Percentiles rank a stretch among this genome's conserved stretches.
Evolutionary conservation across 2,888 invertebrate genomes (phyloP).

Genomic region (Napeogenes sylphis): DNA sequence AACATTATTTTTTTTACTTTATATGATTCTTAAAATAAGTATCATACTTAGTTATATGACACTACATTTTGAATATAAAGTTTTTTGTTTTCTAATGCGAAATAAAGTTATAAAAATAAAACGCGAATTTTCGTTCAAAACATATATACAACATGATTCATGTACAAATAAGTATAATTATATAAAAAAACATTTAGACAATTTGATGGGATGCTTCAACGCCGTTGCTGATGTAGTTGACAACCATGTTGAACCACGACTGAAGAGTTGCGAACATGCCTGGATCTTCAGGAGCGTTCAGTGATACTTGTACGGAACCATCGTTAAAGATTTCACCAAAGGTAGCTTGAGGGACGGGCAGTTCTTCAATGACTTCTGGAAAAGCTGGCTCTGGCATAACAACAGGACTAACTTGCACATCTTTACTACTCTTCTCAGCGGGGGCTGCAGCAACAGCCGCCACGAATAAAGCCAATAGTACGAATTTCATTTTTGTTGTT

Average conservation of each 20-base stretch:
- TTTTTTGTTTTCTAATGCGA: no score
- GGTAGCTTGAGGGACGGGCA: slow-evolving; percentile 33
- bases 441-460: slow-evolving; percentile 51
- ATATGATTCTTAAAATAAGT: no score
- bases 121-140: background rate
- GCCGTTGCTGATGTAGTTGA: slow-evolving; percentile 57
- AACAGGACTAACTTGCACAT: slow-evolving; percentile 12
- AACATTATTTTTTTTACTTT: no score
- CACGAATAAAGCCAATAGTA: slow-evolving; percentile 52
- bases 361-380: slow-evolving; percentile 21
- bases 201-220: slow-evolving; percentile 50
- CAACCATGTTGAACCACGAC: slow-evolving; percentile 55
- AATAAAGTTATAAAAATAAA: background rate
- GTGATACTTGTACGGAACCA: slow-evolving; percentile 49
- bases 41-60: no score
- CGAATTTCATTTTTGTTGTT: slow-evolving; percentile 50
- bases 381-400: slow-evolving; percentile 15
- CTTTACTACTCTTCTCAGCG: background rate
- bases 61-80: no score
- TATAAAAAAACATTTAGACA: slow-evolving; percentile 37
- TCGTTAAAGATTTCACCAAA: slow-evolving; percentile 55
- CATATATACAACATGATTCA: background rate
- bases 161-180: background rate
- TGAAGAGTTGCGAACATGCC: slow-evolving; percentile 50
- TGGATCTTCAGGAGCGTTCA: slow-evolving; percentile 48